Evolutionary conservation across 2,113 vertebrate species (phyloP).

Genomic region (Pluvialis apricaria): DNA sequence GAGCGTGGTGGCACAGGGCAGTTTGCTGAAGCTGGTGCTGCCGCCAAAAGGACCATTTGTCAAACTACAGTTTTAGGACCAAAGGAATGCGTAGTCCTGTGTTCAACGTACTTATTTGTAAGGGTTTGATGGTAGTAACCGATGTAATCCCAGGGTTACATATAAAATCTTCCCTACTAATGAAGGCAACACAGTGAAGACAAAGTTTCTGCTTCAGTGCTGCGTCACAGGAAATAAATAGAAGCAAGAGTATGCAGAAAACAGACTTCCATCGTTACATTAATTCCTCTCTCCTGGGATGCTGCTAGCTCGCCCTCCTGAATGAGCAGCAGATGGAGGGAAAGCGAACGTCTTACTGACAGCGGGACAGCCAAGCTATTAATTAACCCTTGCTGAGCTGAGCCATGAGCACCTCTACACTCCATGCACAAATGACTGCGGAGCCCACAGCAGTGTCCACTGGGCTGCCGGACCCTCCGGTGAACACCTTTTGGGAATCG

Average conservation of each 20-base stretch:
- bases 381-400: constrained; percentile 9
- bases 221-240: neutral
- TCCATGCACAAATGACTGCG: neutral
- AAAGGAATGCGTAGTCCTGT: fast-evolving
- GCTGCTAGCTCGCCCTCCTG: constrained; percentile 49
- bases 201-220: neutral
- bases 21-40: neutral
- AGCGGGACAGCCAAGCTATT: neutral
- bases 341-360: constrained; percentile 26
- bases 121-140: neutral
- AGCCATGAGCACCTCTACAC: neutral
- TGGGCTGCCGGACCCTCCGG: fast-evolving
- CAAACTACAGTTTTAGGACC: neutral
- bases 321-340: constrained; percentile 70
- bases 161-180: neutral
- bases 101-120: fast-evolving
- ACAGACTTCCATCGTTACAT: neutral
- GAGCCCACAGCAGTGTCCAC: neutral
- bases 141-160: fast-evolving
- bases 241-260: neutral
- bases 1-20: neutral
- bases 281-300: constrained; percentile 67
- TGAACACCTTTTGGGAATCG: neutral
- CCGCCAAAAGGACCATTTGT: neutral
- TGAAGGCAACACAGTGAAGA: neutral